Conservation (phyloP, 2,888 invertebrate genomes). For the Tineola bisselliella region DNA sequence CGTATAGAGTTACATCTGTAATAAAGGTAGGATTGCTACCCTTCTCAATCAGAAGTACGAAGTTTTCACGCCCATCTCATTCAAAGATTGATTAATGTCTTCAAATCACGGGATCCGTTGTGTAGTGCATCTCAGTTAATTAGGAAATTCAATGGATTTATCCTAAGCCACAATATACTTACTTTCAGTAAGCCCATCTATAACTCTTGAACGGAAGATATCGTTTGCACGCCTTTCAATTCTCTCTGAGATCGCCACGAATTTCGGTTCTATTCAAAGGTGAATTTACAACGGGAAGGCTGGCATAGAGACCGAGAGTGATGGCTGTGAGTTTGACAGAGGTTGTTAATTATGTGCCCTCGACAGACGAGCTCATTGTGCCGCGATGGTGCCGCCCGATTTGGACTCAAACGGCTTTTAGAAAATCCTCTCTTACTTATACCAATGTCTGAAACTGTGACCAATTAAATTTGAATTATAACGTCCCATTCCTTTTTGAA, state of each 20-base stretch:
- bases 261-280: slow-evolving; percentile 27
- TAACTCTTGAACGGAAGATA: slow-evolving; percentile 19
- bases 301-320: slow-evolving; percentile 23
- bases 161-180: neutral
- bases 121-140: slow-evolving; percentile 14
- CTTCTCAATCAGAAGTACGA: slow-evolving; percentile 10
- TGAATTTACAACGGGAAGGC: slow-evolving; percentile 28
- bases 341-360: slow-evolving; percentile 52
- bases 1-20: neutral
- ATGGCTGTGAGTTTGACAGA: slow-evolving; percentile 56
- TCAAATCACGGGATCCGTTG: slow-evolving; percentile 4
- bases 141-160: slow-evolving; percentile 13
- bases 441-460: neutral
- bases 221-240: slow-evolving; percentile 22
- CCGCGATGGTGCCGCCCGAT: too few species aligned
- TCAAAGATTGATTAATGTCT: slow-evolving; percentile 8
- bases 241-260: slow-evolving; percentile 20
- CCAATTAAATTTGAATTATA: slow-evolving; percentile 5
- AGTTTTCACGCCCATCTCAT: slow-evolving; percentile 24
- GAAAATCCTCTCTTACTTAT: slow-evolving; percentile 4
- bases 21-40: neutral
- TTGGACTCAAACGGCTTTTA: neutral
- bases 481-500: neutral
- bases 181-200: neutral
- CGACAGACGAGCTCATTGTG: slow-evolving; percentile 10